Percentiles rank a stretch among this genome's conserved stretches.
phyloP scores from a whole-genome alignment of 1,140 invertebrate species.

The Vollenhovia emeryi region DNA sequence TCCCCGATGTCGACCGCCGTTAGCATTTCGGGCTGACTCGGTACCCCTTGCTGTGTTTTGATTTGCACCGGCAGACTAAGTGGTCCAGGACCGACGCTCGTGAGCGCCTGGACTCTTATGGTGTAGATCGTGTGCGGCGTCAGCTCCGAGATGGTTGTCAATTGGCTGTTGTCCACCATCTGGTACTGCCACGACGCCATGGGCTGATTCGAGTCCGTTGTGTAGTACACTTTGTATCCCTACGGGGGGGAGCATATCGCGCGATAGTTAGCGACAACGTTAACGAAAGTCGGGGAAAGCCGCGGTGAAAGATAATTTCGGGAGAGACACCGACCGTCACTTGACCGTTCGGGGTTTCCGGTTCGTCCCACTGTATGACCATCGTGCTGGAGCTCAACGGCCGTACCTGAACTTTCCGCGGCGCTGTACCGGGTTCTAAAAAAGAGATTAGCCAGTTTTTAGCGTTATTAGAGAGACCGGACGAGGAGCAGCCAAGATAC shows the following conservation, averaged over 20 bases:
- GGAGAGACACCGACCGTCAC: slow-evolving; percentile 90
- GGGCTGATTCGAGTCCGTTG: slow-evolving; percentile 93
- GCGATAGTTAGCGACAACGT: slow-evolving; percentile 4
- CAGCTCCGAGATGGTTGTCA: slow-evolving; percentile 97
- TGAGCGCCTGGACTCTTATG: slow-evolving; percentile 95
- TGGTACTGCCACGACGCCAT: slow-evolving; percentile 96
- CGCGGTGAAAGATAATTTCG: neutral
- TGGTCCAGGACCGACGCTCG: slow-evolving; percentile 95
- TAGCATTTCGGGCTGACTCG: slow-evolving; percentile 96
- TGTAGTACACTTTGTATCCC: slow-evolving; percentile 99
- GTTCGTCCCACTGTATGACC: slow-evolving; percentile 98
- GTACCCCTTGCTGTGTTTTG: slow-evolving; percentile 98
- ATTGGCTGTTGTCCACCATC: slow-evolving; percentile 95
- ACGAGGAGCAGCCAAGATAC: neutral
- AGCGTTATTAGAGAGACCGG: neutral
- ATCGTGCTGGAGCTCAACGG: slow-evolving; percentile 97
- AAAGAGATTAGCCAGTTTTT: slow-evolving; percentile 40
- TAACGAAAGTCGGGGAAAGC: neutral
- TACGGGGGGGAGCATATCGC: slow-evolving; percentile 81
- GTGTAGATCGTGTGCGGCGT: slow-evolving; percentile 96
- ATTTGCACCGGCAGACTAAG: slow-evolving; percentile 96
- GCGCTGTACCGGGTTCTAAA: slow-evolving; percentile 97
- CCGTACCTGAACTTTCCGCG: slow-evolving; percentile 96
- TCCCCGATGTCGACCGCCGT: slow-evolving; percentile 93
- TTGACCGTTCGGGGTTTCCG: slow-evolving; percentile 98